Evolutionary conservation across 2,113 vertebrate genomes (phyloP), one percentile per base, ranked within the genome.

Genomic region (Myxocyprinus asiaticus): DNA sequence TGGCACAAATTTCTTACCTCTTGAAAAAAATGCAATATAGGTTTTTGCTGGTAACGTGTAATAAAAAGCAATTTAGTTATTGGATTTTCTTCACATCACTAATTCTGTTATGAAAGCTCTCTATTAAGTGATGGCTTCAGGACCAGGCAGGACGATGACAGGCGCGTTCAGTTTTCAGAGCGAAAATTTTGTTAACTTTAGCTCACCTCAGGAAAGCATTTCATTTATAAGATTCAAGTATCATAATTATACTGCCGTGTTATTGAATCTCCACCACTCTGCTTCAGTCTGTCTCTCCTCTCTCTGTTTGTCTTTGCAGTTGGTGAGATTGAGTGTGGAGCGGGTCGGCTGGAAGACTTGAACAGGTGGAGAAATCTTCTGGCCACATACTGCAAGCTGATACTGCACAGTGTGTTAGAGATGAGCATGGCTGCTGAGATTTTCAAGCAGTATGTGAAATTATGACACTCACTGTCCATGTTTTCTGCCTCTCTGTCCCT

Each of bases 401-500:
- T 97, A 6, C 88, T 94, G 3, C 92, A 91, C 45, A 89, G 95
- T 1, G 93, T 96, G 82, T 90, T 97, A 77, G 95, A 96, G 90
- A 95, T 95, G 92, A 89, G 92, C 86, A 86, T 91, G 72, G 95
- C 94, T 0, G 93, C 95, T 0, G 94, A 95, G 82, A 88, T 98
- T 88, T 96, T 94, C 87, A 94, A 92, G 87, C 87, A 93, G 83
- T 98, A 97, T 79, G 90, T 95, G 88, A 96, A 95, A 95, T 96
- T 98, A 92, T 48, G 77, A 9, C 14, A 7, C 47, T 50, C 33
- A 12, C n/a, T 12, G 7, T 11, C 4, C 48, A 48, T 14, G 44
- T 14, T 62, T 48, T 63, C 15, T 6, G 44, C 44, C 15, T 67
- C 15, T 67, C 64, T 55, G 4, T 61, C 8, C 11, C 55, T 42